Conservation (phyloP, 2,888 invertebrate species). For the Sinhomidia bicolor region DNA sequence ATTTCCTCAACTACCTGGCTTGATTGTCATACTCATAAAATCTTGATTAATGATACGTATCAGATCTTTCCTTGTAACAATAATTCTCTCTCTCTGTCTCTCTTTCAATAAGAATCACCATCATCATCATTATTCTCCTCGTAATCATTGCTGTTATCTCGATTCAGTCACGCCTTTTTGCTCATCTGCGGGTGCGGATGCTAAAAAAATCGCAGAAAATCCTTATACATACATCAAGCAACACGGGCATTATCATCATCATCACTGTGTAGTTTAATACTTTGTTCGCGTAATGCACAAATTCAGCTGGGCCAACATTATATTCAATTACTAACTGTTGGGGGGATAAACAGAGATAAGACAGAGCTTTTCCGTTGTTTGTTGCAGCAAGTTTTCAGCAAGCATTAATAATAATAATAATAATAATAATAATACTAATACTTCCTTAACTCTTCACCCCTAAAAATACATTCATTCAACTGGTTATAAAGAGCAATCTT, state of each 20-base stretch:
- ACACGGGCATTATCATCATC: too few species aligned
- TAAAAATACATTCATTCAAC: neutral
- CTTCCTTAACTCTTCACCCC: neutral
- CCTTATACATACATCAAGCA: neutral
- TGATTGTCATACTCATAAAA: constrained; percentile 12
- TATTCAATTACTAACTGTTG: too few species aligned
- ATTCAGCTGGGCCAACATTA: too few species aligned
- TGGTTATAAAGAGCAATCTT: neutral
- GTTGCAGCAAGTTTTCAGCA: neutral
- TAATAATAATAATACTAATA: too few species aligned
- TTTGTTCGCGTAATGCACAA: too few species aligned
- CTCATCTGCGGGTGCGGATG: neutral
- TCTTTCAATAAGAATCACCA: constrained; percentile 26
- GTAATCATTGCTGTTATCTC: neutral
- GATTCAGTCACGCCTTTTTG: constrained; percentile 16
- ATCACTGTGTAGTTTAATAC: neutral
- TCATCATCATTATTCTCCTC: neutral
- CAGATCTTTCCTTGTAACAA: neutral
- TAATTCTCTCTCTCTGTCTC: neutral
- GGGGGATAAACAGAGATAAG: too few species aligned
- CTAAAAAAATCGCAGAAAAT: constrained; percentile 15
- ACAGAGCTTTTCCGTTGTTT: too few species aligned
- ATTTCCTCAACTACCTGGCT: neutral
- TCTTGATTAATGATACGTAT: constrained; percentile 46
- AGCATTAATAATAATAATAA: too few species aligned